A percentile compares a stretch with the other conserved stretches of the same genome.
Evolutionary conservation across 2,888 invertebrate genomes (phyloP).

Genomic region (Agriopis leucophaearia): DNA sequence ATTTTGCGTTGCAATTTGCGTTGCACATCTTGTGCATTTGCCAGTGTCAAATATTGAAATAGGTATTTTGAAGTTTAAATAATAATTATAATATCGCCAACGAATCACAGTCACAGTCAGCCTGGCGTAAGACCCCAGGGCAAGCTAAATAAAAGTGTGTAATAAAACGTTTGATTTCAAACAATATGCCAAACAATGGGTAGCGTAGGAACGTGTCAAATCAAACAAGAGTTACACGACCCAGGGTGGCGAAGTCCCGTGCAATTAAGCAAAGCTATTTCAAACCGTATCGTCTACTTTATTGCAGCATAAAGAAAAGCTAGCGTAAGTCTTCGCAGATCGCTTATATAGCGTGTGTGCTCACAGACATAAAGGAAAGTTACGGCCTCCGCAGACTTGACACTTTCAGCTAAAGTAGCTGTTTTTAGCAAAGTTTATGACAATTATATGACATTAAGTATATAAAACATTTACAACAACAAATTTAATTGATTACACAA

Average conservation of each 20-base stretch:
- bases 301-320: conserved; percentile 82
- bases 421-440: neutral
- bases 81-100: too few relatives aligned
- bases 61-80: too few relatives aligned
- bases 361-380: conserved; percentile 72
- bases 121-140: too few relatives aligned
- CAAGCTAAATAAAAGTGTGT: too few relatives aligned
- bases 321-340: conserved; percentile 64
- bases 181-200: neutral
- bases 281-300: conserved; percentile 66
- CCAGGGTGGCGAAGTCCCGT: conserved; percentile 72
- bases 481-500: too few relatives aligned
- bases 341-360: conserved; percentile 49
- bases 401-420: neutral
- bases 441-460: neutral
- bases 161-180: neutral
- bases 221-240: conserved; percentile 43
- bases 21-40: too few relatives aligned
- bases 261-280: conserved; percentile 78
- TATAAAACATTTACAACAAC: too few relatives aligned
- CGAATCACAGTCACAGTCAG: too few relatives aligned
- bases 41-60: too few relatives aligned
- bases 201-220: conserved; percentile 35
- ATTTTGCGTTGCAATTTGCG: too few relatives aligned
- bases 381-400: conserved; percentile 50